phyloP scores from a whole-genome alignment of 2,113 vertebrate genomes.

The Archilochus colubris region DNA sequence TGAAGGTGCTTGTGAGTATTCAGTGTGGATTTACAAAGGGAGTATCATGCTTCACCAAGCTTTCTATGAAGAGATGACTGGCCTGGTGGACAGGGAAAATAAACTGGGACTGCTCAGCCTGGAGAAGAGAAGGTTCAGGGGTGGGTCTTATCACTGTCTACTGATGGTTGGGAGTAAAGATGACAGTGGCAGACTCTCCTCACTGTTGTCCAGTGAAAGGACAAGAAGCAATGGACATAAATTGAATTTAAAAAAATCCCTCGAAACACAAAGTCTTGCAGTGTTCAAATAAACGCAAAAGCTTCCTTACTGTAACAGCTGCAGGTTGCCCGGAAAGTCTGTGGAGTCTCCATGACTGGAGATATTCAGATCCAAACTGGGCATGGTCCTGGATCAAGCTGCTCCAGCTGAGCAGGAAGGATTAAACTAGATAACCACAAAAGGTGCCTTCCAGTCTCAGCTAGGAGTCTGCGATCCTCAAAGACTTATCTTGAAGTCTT shows the following conservation, averaged over 20 bases:
- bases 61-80: neutral
- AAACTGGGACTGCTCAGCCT: neutral
- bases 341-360: neutral
- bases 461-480: neutral
- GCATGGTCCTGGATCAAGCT: neutral
- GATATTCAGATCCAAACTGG: neutral
- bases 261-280: neutral
- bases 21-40: neutral
- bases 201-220: neutral
- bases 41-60: neutral
- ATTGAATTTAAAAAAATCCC: neutral
- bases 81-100: neutral
- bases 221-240: neutral
- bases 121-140: neutral
- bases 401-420: neutral
- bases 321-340: neutral
- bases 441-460: neutral
- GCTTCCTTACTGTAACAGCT: neutral
- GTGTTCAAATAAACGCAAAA: neutral
- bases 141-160: neutral
- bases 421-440: neutral
- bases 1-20: neutral
- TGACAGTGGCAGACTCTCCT: neutral
- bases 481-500: neutral
- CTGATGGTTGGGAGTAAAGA: neutral